Percentiles rank a stretch among this genome's conserved stretches.
Conservation (phyloP, 2,888 invertebrate genomes). For the Leptinotarsa peninsularis region DNA sequence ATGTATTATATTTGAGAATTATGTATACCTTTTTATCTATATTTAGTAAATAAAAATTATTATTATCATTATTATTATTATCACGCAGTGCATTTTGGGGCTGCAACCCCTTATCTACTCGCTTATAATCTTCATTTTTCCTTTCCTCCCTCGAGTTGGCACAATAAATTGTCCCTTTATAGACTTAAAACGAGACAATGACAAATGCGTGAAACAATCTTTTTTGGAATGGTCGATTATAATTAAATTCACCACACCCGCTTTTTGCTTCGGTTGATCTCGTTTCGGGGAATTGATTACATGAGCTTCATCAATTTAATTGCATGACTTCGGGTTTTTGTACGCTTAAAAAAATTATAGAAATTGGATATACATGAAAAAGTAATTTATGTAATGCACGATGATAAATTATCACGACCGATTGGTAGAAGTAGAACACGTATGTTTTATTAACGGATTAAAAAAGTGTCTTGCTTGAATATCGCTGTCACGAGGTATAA, state of each 20-base stretch:
- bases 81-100: no score
- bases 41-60: no score
- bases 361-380: conserved; percentile 14
- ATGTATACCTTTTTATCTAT: no score
- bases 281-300: conserved; percentile 21
- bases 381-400: conserved; percentile 22
- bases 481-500: no score
- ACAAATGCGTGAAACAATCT: conserved; percentile 35
- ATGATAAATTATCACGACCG: conserved; percentile 4
- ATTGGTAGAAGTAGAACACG: conserved; percentile 7
- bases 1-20: no score
- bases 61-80: no score
- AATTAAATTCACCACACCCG: conserved; percentile 37
- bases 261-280: conserved; percentile 22
- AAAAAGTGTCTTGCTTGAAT: neutral
- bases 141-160: conserved; percentile 16
- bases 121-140: no score
- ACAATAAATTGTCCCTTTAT: conserved; percentile 33
- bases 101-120: no score
- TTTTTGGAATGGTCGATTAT: conserved; percentile 41
- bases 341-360: neutral
- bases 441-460: neutral
- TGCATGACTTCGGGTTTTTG: conserved; percentile 21
- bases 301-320: conserved; percentile 21
- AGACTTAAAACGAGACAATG: conserved; percentile 39